Base-by-base conservation (phyloP, 2,888 invertebrate genomes). In the Seira musarum region DNA sequence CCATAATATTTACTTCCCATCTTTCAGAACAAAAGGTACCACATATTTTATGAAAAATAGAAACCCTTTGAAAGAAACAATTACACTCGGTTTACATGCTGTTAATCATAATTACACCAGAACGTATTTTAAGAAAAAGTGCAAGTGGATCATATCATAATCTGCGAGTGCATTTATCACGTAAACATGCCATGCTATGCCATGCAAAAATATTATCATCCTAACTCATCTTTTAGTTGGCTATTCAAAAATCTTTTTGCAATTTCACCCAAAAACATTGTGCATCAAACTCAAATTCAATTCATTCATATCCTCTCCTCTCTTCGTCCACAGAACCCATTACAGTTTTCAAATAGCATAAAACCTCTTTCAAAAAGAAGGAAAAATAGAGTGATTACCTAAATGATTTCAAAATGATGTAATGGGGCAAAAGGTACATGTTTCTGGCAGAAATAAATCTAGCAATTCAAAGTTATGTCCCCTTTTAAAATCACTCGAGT, bases 321-420 rank as follows among this genome's bases (percentile, higher is more conserved):
- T n/a, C 13, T 40, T n/a, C 17, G 35, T 66, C 19, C 40, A 21
- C 72, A 63, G 64, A 49, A 21, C 35, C 72, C 40, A 72, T 64
- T 63, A 72, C 10, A 57, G n/a, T 17, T 72, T 63, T 35, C 72
- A 79, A 66, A 66, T 24, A 35, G 35, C 46, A 40, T 35, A 66
- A 10, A 35, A 40, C 40, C 35, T 25, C 65, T 24, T 64, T 30
- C 3, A 30, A 30, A 30, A 30, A 30, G 2, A 8, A 30, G 30
- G 30, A 30, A 30, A n/a, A 30, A 30, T 30, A 30, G 30, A 30
- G 30, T 30, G 30, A 30, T 30, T 30, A 30, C 30, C 30, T 30
- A 30, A 2, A 30, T n/a, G n/a, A n/a, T n/a, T n/a, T 30, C 30
- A 30, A 8, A 30, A 30, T 30, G 30, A 30, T 30, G 30, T 30